A percentile compares a stretch with the other conserved stretches of the same genome.
These are phyloP conservation scores for Lasioglossum leucozonium DNA, from an alignment of 2,888 invertebrate genomes.

Conservation along the genomic window DNA sequence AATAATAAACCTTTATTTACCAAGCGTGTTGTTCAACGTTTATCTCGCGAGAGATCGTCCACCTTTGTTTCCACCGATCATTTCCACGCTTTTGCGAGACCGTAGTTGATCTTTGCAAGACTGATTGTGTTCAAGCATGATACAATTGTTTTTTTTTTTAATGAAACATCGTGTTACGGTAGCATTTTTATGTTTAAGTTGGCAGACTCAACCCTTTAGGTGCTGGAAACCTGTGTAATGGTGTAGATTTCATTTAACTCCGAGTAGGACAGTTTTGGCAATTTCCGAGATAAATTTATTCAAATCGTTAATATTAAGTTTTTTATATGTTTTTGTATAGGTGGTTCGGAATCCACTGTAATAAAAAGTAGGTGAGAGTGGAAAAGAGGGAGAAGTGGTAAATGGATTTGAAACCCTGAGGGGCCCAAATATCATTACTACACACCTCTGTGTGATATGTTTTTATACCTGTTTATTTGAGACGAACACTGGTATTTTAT, in stretches of 20 bases:
- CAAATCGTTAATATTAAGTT: not conserved
- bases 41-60: slow-evolving; percentile 21
- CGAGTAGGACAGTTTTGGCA: not conserved
- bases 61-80: not conserved
- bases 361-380: no score
- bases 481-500: not conserved
- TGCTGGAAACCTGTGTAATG: not conserved
- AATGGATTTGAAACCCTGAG: no score
- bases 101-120: not conserved
- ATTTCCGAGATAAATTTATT: not conserved
- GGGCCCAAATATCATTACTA: no score
- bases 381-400: no score
- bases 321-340: not conserved
- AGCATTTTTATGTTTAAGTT: not conserved
- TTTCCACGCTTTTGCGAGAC: not conserved
- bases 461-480: not conserved
- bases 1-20: slow-evolving; percentile 76
- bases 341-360: no score
- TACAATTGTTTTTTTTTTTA: not conserved
- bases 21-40: slow-evolving; percentile 43
- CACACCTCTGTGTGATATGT: no score
- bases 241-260: not conserved
- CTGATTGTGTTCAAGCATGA: not conserved
- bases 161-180: not conserved
- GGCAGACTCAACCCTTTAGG: not conserved